Evolutionary conservation across 2,888 invertebrate species (phyloP), one percentile per base, ranked within the genome.

Genomic region (Terebella lapidaria): DNA sequence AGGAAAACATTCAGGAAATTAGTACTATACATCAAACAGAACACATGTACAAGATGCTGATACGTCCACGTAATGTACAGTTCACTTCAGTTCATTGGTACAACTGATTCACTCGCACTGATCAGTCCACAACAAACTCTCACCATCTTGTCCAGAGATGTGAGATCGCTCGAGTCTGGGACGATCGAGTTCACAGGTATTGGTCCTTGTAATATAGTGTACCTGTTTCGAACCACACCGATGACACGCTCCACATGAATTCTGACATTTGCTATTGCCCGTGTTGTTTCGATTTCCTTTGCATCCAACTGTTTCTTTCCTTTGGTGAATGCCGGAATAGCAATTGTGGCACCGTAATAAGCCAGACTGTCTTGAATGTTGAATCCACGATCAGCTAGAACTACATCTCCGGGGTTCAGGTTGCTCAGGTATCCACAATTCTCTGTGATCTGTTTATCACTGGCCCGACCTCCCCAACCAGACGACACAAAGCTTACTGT

Each of bases 361-460:
- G 22, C 18, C 10, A 53, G 25, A 25, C 10, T 25, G 5, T 53
- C 53, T 15, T 28, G 28, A 24, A 70, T 67, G 46, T 56, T 49
- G 54, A 71, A 70, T 1, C 70, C 71, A 25, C 68, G 27, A 47
- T 70, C 69, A n/a, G 69, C 67, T 22, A 69, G 35, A 3, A 69
- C 60, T 1, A 68, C 51, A 60, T 66, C 62, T 10, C 67, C 70
- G 45, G 64, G 67, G 3, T 62, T 28, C 10, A 69, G 59, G 3
- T 69, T 59, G 45, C 66, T 52, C 10, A 71, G 29, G 24, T 66
- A 55, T 1, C 59, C 63, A n/a, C n/a, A 63, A 28, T 64, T 46
- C 58, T 71, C 69, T 29, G 69, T 70, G 5, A 72, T 59, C 45
- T 60, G 53, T 58, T 70, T 71, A 52, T 72, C 72, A 61, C 62